Percentiles rank a stretch among this genome's conserved stretches.
phyloP scores from a whole-genome alignment of 2,888 invertebrate species.

The Hedya salicella region DNA sequence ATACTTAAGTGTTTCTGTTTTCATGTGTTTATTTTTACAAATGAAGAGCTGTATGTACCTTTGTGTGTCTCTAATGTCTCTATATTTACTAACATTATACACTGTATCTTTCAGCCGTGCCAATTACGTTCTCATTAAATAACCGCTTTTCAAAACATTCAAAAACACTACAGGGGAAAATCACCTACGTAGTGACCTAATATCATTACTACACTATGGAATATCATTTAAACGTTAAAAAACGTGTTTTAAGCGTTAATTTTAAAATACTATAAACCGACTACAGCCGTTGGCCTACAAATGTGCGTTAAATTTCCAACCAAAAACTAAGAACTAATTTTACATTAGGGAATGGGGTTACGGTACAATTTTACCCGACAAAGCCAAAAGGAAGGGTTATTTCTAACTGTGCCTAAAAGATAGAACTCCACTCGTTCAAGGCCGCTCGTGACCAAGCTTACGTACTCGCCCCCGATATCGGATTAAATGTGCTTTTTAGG shows the following conservation, averaged over 20 bases:
- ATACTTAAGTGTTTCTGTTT: background rate
- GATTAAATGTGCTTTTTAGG: too few relatives aligned
- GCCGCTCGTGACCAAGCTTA: too few relatives aligned
- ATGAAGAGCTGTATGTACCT: too few relatives aligned
- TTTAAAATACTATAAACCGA: conserved; percentile 58
- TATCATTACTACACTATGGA: conserved; percentile 58
- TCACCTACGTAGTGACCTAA: conserved; percentile 60
- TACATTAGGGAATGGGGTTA: conserved; percentile 18
- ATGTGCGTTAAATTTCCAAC: conserved; percentile 42
- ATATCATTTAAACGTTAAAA: conserved; percentile 60
- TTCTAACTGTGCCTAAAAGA: too few relatives aligned
- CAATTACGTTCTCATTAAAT: conserved; percentile 23
- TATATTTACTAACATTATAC: too few relatives aligned
- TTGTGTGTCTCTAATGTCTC: too few relatives aligned
- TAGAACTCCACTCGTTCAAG: too few relatives aligned
- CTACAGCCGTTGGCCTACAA: conserved; percentile 57
- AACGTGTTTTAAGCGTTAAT: conserved; percentile 63
- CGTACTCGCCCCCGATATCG: too few relatives aligned
- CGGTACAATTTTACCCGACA: background rate
- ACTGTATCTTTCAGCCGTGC: conserved; percentile 22
- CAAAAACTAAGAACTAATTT: conserved; percentile 14
- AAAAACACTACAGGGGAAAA: conserved; percentile 52
- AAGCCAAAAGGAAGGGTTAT: too few relatives aligned
- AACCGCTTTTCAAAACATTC: conserved; percentile 34
- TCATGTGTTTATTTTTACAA: too few relatives aligned